Base-by-base conservation (phyloP, 2,888 invertebrate genomes). In the Megalurothrips usitatus region DNA sequence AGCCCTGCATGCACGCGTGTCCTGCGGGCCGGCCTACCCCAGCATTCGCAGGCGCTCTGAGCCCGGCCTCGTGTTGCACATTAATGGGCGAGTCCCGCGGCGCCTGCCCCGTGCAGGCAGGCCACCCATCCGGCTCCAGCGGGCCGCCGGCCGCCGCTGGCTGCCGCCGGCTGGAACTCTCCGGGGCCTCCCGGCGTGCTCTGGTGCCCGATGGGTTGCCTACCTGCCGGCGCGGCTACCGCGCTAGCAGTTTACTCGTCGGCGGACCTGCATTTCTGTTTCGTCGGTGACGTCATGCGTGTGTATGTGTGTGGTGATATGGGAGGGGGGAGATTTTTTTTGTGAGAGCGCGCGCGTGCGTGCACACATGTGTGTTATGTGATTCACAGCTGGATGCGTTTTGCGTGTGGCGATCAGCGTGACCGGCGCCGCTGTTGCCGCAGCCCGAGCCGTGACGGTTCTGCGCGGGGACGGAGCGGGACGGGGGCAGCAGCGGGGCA, bases 371-470 rank as follows among this genome's bases (percentile, higher is more conserved):
- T 52, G 52, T 19, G 52, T 52, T 52, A 52, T 52, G 52, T 17
- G 52, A 52, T 52, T 52, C 52, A 52, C 52, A 19, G 12, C 52
- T 52, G 14, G 52, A 52, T 52, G 52, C 52, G 19, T 52, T 52
- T 19, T 52, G 79, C 79, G 26, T 26, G 79, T 8, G 52, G 17
- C 48, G 26, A 43, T 12, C 47, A 23, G 14, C 52, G 26, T n/a
- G 63, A 49, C 80, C 47, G 4, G 2, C n/a, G 47, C 63, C 79
- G 68, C 47, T 3, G 14, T 47, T 68, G 11, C 80, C 2, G 23
- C 23, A 8, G 63, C 34, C n/a, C 47, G 11, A 43, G 49, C 17
- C 49, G 26, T 85, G 14, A 52, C 52, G 52, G 12, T 52, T 52
- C 34, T 43, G 34, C 34, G 6, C 34, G 34, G 34, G 6, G 34